Evolutionary conservation across 2,113 vertebrate genomes (phyloP), one percentile per base, ranked within the genome.

Genomic region (Apodemus speciosus): DNA sequence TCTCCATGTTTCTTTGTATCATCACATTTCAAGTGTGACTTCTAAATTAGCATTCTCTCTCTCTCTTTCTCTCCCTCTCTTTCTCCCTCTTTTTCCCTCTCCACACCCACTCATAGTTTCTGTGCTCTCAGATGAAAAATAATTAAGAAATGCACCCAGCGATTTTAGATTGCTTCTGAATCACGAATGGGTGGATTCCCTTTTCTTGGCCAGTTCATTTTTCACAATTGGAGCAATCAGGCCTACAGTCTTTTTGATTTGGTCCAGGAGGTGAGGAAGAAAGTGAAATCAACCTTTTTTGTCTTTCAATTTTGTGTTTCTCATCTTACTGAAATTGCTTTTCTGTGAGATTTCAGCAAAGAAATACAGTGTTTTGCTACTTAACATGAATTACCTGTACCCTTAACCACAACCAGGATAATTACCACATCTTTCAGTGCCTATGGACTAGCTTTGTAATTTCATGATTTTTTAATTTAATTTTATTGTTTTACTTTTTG

Each of bases 371-470:
- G n/a, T 62, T 79, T 80, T 90, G 69, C 92, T 94, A 92, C 77
- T 95, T 84, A 92, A 95, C 91, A 95, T 96, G 90, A 95, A 95
- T 95, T 91, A 93, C 87, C 43, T 95, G 23, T 83, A 90, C 83
- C 21, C 21, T 92, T 96, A 95, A 92, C 62, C 66, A 89, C 88
- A 94, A 92, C 72, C 49, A 93, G 73, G 53, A 94, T 93, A 96
- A 96, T 96, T 95, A 94, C 81, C 58, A 90, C 86, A 96, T 96
- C 75, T 96, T 96, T 97, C 92, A 97, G 75, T 7, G 95, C 51
- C 38, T 76, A 89, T 51, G 53, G 40, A 95, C 53, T 90, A 81
- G 56, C n/a, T 91, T 95, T 87, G 89, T 95, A 96, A 95, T 96
- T 96, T 94, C 64, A 79, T 84, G 27, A 87, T 86, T 90, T 96